phyloP scores from a whole-genome alignment of 2,888 invertebrate species.

The Listrodromus nycthemerus region DNA sequence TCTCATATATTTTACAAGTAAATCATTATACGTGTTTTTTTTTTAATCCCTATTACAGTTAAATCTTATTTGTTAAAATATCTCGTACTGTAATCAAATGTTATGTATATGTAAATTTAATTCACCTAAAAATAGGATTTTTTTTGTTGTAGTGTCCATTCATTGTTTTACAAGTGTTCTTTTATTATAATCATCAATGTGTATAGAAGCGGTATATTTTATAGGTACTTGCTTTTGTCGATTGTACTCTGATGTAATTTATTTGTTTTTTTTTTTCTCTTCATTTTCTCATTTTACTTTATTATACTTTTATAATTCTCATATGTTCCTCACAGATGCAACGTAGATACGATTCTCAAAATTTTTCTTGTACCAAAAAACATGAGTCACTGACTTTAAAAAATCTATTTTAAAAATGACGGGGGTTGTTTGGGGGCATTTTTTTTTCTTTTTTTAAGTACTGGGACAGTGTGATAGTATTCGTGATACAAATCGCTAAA shows the following conservation, averaged over 20 bases:
- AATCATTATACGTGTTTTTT: constrained; percentile 77
- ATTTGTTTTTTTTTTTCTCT: constrained; percentile 26
- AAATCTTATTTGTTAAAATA: constrained; percentile 84
- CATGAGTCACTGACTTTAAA: constrained; percentile 70
- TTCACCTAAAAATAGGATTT: constrained; percentile 83
- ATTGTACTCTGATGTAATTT: constrained; percentile 80
- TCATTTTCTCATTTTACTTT: constrained; percentile 21
- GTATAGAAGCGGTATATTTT: constrained; percentile 80
- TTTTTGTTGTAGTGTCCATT: constrained; percentile 70
- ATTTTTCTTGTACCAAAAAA: constrained; percentile 75
- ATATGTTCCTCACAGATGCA: constrained; percentile 55
- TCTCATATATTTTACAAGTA: constrained; percentile 84
- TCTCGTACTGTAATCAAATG: constrained; percentile 82
- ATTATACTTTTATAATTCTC: constrained; percentile 64
- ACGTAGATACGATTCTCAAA: constrained; percentile 71
- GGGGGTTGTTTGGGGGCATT: constrained; percentile 59
- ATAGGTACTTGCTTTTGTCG: constrained; percentile 82
- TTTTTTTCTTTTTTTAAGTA: constrained; percentile 76
- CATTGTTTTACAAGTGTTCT: constrained; percentile 80
- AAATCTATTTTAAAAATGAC: constrained; percentile 76
- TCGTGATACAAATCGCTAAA: constrained; percentile 68
- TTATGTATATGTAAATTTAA: constrained; percentile 82
- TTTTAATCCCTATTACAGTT: constrained; percentile 82
- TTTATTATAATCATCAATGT: constrained; percentile 68
- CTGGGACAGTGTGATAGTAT: constrained; percentile 79